Percentiles rank a stretch among this genome's conserved stretches.
Evolutionary conservation across 2,888 invertebrate species (phyloP).

Genomic region (Blera fallax): DNA sequence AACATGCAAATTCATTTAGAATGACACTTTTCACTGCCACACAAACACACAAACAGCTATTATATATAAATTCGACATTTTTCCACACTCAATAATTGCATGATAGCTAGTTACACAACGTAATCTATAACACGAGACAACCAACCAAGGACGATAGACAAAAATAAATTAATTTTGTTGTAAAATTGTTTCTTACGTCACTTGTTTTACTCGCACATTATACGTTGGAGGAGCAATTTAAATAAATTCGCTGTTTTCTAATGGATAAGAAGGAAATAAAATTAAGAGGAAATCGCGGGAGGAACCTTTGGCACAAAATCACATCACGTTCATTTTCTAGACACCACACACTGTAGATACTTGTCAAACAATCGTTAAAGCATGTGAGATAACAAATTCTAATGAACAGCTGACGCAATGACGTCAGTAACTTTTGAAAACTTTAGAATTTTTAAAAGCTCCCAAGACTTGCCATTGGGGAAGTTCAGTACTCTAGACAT

Average conservation of each 20-base stretch:
- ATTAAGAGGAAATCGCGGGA: not conserved
- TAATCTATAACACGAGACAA: not conserved
- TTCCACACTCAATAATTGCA: not conserved
- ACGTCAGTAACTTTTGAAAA: constrained; percentile 33
- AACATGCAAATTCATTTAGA: not conserved
- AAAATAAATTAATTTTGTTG: not conserved
- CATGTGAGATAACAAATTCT: constrained; percentile 32
- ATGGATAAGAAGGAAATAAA: not conserved
- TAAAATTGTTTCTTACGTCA: not conserved
- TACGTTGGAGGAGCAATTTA: not conserved
- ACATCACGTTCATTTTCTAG: constrained; percentile 22
- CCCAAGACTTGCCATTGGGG: not conserved
- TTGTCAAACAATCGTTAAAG: constrained; percentile 7
- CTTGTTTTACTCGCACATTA: not conserved
- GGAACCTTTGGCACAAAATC: constrained; percentile 14
- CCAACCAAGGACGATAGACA: not conserved
- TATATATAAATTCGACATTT: not conserved
- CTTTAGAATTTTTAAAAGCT: constrained; percentile 15
- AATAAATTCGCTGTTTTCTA: not conserved
- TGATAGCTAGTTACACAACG: not conserved
- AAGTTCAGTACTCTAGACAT: no score
- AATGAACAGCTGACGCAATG: constrained; percentile 39
- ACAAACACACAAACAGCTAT: not conserved
- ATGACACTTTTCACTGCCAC: no score
- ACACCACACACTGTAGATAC: not conserved